Percentiles rank a stretch among this genome's conserved stretches.
Evolutionary conservation across 2,888 invertebrate genomes (phyloP).

Genomic region (Aphidius colemani): DNA sequence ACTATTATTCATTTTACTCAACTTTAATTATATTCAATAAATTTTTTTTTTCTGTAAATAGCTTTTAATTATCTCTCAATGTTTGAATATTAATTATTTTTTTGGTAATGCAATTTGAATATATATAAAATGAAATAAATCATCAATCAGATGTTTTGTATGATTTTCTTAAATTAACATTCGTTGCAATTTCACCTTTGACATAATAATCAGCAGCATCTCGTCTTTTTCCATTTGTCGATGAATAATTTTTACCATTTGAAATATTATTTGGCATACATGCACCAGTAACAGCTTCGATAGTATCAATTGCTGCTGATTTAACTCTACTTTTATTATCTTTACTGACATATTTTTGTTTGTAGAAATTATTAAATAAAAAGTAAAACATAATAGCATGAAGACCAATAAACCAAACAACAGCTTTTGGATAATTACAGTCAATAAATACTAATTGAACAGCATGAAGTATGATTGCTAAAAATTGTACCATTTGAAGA

Average conservation of each 20-base stretch:
- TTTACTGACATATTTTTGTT: conserved; percentile 69
- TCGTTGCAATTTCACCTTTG: conserved; percentile 59
- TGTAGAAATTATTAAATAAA: conserved; percentile 94
- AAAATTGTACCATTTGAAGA: conserved; percentile 91
- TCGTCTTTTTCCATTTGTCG: conserved; percentile 50
- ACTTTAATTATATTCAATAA: not conserved
- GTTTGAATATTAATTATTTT: conserved; percentile 9
- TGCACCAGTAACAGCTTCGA: conserved; percentile 34
- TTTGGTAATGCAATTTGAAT: no score
- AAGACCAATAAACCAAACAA: conserved; percentile 94
- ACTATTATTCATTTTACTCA: not conserved
- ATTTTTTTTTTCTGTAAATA: conserved; percentile 19
- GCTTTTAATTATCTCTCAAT: conserved; percentile 18
- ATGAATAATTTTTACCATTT: conserved; percentile 48
- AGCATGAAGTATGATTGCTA: conserved; percentile 88
- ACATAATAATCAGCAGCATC: conserved; percentile 64
- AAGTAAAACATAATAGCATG: conserved; percentile 96
- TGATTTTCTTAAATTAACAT: conserved; percentile 52
- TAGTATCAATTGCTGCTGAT: conserved; percentile 41
- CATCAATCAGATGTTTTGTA: conserved; percentile 50
- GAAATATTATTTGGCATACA: conserved; percentile 36
- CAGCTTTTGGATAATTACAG: conserved; percentile 91
- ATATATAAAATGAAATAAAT: not conserved
- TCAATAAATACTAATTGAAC: conserved; percentile 90
- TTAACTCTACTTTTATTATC: conserved; percentile 42